Conservation (phyloP, 1,140 invertebrate species). For the Papilio glaucus region DNA sequence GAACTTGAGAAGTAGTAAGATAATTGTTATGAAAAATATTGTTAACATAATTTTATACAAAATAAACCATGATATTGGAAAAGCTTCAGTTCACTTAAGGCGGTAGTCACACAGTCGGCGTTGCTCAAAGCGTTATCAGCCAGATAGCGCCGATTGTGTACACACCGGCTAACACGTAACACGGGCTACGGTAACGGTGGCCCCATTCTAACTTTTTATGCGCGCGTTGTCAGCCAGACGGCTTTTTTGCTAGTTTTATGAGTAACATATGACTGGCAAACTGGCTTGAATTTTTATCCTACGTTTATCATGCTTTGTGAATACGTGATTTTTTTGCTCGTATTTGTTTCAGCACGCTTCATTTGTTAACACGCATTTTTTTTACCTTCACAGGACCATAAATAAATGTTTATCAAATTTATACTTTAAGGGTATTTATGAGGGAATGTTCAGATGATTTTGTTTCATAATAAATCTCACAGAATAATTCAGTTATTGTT, state of each 20-base stretch:
- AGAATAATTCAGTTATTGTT: too few relatives aligned
- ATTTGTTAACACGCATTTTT: neutral
- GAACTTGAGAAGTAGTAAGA: too few relatives aligned
- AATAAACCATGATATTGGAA: neutral
- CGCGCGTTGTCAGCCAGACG: conserved; percentile 21
- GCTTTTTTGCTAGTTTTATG: conserved; percentile 31
- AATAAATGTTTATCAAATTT: neutral
- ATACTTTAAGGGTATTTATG: neutral
- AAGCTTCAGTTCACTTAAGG: neutral
- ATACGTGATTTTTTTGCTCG: conserved; percentile 5
- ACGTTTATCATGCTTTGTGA: conserved; percentile 30
- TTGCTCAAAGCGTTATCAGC: conserved; percentile 17
- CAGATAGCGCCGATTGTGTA: conserved; percentile 24
- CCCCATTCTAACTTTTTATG: conserved; percentile 31
- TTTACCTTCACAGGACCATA: neutral
- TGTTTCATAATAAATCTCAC: too few relatives aligned
- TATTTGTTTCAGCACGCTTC: conserved; percentile 3
- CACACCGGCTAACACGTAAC: conserved; percentile 31
- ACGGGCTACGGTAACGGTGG: conserved; percentile 22
- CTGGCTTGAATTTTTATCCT: conserved; percentile 30
- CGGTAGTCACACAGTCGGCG: neutral
- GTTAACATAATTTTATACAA: neutral
- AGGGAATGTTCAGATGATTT: too few relatives aligned
- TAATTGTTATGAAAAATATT: neutral
- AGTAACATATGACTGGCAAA: conserved; percentile 34